phyloP scores from a whole-genome alignment of 2,113 vertebrate species.

The Sialia sialis region DNA sequence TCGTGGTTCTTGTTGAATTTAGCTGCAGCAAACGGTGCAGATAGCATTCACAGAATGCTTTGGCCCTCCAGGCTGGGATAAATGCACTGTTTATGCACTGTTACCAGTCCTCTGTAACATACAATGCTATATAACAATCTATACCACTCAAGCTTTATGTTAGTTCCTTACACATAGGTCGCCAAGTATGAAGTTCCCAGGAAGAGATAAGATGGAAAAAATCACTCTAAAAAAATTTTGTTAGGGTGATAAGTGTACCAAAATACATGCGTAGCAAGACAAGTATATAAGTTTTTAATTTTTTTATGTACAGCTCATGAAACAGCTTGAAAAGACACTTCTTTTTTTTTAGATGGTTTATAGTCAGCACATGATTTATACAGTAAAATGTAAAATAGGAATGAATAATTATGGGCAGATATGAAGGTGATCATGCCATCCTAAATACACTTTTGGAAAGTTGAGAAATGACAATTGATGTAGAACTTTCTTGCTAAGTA shows the following conservation, averaged over 20 bases:
- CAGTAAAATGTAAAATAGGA: background rate
- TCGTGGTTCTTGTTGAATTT: rapidly evolving
- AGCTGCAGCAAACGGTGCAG: too few species aligned
- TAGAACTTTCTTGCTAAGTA: background rate
- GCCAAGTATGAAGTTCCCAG: background rate
- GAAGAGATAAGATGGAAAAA: background rate
- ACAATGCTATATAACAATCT: background rate
- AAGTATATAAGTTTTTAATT: background rate
- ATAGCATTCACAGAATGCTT: background rate
- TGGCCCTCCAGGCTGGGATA: background rate
- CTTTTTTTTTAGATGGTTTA: background rate
- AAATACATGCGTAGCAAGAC: background rate
- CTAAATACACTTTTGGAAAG: background rate
- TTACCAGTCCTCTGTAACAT: background rate
- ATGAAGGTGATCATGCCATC: background rate
- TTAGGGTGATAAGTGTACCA: background rate
- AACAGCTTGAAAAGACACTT: background rate
- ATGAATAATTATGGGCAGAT: background rate
- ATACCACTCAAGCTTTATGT: background rate
- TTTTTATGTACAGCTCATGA: background rate
- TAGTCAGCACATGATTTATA: background rate
- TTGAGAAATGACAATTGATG: background rate
- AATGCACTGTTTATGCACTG: background rate
- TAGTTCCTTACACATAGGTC: background rate
- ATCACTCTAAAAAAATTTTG: background rate